Evolutionary conservation across 2,113 vertebrate species (phyloP).

Genomic region (Glaucidium brasilianum): DNA sequence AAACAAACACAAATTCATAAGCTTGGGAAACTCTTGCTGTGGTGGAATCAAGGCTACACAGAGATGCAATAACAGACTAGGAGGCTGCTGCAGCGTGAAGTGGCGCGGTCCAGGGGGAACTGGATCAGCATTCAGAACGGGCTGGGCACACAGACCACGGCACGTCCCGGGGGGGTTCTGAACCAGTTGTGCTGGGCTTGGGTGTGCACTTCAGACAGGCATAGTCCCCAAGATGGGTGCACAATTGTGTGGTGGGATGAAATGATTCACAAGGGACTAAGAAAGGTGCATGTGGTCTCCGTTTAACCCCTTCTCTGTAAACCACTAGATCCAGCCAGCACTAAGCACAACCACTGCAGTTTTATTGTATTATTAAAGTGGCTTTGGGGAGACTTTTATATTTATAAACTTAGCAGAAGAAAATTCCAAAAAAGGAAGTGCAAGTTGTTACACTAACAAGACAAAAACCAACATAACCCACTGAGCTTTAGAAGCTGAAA

Average conservation of each 20-base stretch:
- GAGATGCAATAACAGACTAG: accelerated
- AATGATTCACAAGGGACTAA: neutral
- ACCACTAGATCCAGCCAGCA: neutral
- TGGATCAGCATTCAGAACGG: neutral
- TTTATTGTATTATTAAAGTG: neutral
- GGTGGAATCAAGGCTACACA: neutral
- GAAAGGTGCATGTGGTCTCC: neutral
- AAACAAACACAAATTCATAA: neutral
- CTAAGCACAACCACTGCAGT: neutral
- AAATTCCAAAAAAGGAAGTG: neutral
- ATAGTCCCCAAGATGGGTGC: neutral
- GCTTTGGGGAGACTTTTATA: neutral
- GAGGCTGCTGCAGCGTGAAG: neutral
- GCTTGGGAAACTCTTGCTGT: neutral
- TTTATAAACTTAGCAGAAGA: slow-evolving; percentile 1
- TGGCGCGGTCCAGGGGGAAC: neutral
- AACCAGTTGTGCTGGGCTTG: neutral
- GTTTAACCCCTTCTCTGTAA: neutral
- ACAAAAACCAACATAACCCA: slow-evolving; percentile 47
- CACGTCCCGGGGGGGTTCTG: accelerated
- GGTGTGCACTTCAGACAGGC: neutral
- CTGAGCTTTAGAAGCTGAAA: slow-evolving; percentile 46
- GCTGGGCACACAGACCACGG: accelerated
- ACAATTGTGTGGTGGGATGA: neutral
- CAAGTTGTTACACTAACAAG: slow-evolving; percentile 37